A percentile compares a stretch with the other conserved stretches of the same genome.
These are phyloP conservation scores for Calliopsis andreniformis DNA, from an alignment of 1,140 invertebrate genomes.

Conservation along the genomic window DNA sequence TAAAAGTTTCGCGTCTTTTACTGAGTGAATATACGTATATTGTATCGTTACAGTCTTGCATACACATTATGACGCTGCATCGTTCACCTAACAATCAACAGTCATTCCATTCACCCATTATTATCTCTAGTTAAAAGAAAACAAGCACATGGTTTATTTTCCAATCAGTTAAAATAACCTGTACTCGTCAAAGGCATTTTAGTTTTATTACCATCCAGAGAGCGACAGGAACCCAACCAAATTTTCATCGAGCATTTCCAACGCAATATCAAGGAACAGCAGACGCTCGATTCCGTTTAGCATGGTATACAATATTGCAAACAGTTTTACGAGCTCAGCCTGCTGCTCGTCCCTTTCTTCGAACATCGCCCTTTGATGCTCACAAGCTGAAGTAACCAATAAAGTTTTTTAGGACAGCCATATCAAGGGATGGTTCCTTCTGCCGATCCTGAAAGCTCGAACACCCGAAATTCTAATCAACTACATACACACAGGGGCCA, in stretches of 20 bases:
- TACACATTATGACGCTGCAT: too few species aligned
- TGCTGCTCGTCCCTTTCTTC: neutral
- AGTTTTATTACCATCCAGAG: neutral
- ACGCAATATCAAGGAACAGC: slow-evolving; percentile 24
- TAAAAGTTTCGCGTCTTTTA: too few species aligned
- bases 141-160: neutral
- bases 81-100: too few species aligned
- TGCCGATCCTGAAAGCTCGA: slow-evolving; percentile 2
- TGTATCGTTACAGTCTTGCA: too few species aligned
- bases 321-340: slow-evolving; percentile 23
- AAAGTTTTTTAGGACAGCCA: slow-evolving; percentile 23
- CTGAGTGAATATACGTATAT: too few species aligned
- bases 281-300: slow-evolving; percentile 22
- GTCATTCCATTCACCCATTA: too few species aligned
- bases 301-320: slow-evolving; percentile 43
- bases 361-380: slow-evolving; percentile 27
- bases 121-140: neutral
- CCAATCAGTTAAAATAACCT: neutral
- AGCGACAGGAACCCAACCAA: neutral
- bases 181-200: neutral
- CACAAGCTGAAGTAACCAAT: slow-evolving; percentile 38
- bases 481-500: slow-evolving; percentile 13
- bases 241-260: slow-evolving; percentile 21
- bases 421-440: slow-evolving; percentile 42
- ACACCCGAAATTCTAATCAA: neutral